Evolutionary conservation across 2,797 vertebrate species (phyloP).

Genomic region (Salarias fasciatus): DNA sequence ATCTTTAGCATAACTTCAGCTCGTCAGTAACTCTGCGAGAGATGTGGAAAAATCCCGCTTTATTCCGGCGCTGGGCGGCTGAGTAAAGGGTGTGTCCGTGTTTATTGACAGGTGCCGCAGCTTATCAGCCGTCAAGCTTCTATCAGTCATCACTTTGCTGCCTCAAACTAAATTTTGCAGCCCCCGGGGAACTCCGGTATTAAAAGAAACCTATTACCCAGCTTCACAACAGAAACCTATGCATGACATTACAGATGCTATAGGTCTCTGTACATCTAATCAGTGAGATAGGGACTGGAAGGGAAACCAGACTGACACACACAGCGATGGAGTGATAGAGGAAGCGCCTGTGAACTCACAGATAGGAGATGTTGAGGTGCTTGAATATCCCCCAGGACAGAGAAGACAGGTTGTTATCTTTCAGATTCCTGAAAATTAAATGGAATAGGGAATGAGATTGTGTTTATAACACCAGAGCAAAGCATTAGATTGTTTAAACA

Average conservation of each 20-base stretch:
- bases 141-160: not conserved
- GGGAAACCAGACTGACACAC: constrained; percentile 26
- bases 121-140: not conserved
- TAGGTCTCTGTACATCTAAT: constrained; percentile 13
- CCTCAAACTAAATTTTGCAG: constrained; percentile 3
- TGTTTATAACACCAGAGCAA: constrained; percentile 17
- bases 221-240: constrained; percentile 10
- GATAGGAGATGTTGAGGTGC: constrained; percentile 92
- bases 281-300: constrained; percentile 7
- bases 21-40: not conserved
- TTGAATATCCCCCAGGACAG: constrained; percentile 93
- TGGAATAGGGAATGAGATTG: constrained; percentile 24
- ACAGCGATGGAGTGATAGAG: constrained; percentile 20
- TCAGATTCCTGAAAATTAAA: constrained; percentile 91
- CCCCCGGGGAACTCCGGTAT: not conserved
- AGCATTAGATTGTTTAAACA: constrained; percentile 4
- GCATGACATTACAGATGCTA: constrained; percentile 13
- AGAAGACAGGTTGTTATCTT: constrained; percentile 94
- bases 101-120: not conserved
- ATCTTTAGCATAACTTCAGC: not conserved
- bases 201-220: not conserved
- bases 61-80: not conserved
- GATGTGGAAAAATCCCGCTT: not conserved
- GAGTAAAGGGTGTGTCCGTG: not conserved
- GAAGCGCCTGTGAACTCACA: constrained; percentile 86